Evolutionary conservation across 2,888 invertebrate genomes (phyloP).

Genomic region (Dolichopus griseipennis): DNA sequence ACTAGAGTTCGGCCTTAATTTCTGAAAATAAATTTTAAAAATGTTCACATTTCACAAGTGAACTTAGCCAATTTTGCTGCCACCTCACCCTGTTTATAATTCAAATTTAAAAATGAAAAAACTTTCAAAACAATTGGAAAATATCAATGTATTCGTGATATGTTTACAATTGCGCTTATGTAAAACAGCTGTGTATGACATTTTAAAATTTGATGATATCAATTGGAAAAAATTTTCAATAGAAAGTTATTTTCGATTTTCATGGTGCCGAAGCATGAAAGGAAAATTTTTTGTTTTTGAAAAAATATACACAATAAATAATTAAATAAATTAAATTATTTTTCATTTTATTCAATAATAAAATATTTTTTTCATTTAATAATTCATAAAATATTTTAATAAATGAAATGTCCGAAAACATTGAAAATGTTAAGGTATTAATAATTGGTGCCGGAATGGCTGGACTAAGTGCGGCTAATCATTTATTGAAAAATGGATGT

Average conservation of each 20-base stretch:
- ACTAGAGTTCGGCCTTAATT: too few species aligned
- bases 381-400: neutral
- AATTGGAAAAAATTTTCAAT: neutral
- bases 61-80: too few species aligned
- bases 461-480: constrained; percentile 75
- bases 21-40: too few species aligned
- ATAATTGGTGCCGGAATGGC: constrained; percentile 77
- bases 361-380: neutral
- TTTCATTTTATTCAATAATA: neutral
- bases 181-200: neutral
- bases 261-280: neutral
- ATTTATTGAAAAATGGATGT: constrained; percentile 68
- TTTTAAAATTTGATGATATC: neutral
- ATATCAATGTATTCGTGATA: neutral
- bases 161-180: constrained; percentile 1
- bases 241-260: neutral
- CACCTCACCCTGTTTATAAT: too few species aligned
- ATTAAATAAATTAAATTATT: neutral
- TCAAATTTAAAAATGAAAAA: neutral
- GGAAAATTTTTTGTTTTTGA: neutral
- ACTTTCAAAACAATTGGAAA: too few species aligned
- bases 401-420: constrained; percentile 7
- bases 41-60: too few species aligned
- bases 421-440: constrained; percentile 55
- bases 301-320: neutral